A percentile compares a stretch with the other conserved stretches of the same genome.
Evolutionary conservation across 2,113 vertebrate genomes (phyloP).

Genomic region (Taxidea taxus): DNA sequence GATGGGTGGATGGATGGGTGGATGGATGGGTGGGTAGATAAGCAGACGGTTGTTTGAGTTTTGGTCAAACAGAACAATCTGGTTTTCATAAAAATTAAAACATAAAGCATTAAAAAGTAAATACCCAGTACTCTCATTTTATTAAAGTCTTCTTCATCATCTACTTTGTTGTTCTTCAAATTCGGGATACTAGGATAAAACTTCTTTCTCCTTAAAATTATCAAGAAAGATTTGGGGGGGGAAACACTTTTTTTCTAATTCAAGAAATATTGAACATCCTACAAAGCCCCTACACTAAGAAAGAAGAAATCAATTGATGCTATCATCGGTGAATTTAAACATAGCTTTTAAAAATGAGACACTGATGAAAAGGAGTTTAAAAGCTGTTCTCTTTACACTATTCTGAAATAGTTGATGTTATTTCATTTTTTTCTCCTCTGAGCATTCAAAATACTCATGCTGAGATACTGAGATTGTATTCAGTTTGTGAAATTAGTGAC

Average conservation of each 20-base stretch:
- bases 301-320: slow-evolving; percentile 59
- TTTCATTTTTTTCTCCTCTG: slow-evolving; percentile 65
- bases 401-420: slow-evolving; percentile 70
- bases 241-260: slow-evolving; percentile 41
- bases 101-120: not conserved
- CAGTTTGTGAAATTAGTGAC: slow-evolving; percentile 76
- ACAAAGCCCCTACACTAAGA: slow-evolving; percentile 33
- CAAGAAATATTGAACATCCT: slow-evolving; percentile 47
- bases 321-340: slow-evolving; percentile 63
- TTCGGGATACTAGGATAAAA: not conserved
- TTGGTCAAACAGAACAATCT: not conserved
- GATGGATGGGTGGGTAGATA: not conserved
- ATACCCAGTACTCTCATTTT: not conserved
- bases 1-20: not conserved
- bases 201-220: slow-evolving; percentile 2
- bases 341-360: slow-evolving; percentile 65
- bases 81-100: not conserved
- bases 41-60: not conserved
- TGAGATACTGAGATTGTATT: slow-evolving; percentile 76
- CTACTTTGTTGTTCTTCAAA: slow-evolving; percentile 6
- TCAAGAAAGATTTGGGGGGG: slow-evolving; percentile 7
- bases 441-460: slow-evolving; percentile 75
- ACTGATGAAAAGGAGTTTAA: slow-evolving; percentile 71
- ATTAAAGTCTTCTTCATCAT: slow-evolving; percentile 5
- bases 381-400: slow-evolving; percentile 57